Percentiles rank a stretch among this genome's conserved stretches.
Conservation (phyloP, 2,888 invertebrate species). For the Neoascia interrupta region DNA sequence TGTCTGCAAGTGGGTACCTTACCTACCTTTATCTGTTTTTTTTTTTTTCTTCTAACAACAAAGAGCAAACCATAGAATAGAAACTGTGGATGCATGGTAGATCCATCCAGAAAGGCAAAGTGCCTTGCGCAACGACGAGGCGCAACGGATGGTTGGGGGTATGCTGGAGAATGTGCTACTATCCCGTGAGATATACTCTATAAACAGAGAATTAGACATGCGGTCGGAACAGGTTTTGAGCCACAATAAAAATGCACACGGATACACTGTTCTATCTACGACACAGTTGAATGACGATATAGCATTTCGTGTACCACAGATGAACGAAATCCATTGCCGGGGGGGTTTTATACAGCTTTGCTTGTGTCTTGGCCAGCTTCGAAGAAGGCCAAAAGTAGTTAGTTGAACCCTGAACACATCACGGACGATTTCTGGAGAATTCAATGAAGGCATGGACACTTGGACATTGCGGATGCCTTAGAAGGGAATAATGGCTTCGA, state of each 20-base stretch:
- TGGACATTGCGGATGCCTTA: slow-evolving; percentile 24
- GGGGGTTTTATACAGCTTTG: slow-evolving; percentile 13
- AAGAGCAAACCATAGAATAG: slow-evolving; percentile 42
- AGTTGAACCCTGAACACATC: slow-evolving; percentile 49
- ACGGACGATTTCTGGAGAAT: slow-evolving; percentile 42
- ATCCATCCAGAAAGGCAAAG: slow-evolving; percentile 34
- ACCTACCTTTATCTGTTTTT: not conserved
- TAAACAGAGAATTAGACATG: slow-evolving; percentile 47
- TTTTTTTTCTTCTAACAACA: slow-evolving; percentile 56
- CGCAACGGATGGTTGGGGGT: not conserved
- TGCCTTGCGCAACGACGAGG: not conserved
- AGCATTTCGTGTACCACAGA: slow-evolving; percentile 24
- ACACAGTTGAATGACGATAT: slow-evolving; percentile 8
- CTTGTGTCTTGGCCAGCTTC: slow-evolving; percentile 2
- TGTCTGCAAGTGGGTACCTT: no score
- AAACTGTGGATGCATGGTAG: slow-evolving; percentile 17
- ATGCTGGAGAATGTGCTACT: slow-evolving; percentile 36
- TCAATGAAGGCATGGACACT: slow-evolving; percentile 18
- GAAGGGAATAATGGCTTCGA: slow-evolving; percentile 52
- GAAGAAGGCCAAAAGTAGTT: slow-evolving; percentile 56
- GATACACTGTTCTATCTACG: slow-evolving; percentile 21
- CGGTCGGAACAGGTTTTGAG: slow-evolving; percentile 52
- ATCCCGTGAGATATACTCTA: slow-evolving; percentile 64
- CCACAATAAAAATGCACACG: slow-evolving; percentile 34
- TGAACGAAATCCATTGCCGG: slow-evolving; percentile 16